A percentile compares a stretch with the other conserved stretches of the same genome.
Evolutionary conservation across 2,113 vertebrate genomes (phyloP).

Genomic region (Chionodraco myersi): DNA sequence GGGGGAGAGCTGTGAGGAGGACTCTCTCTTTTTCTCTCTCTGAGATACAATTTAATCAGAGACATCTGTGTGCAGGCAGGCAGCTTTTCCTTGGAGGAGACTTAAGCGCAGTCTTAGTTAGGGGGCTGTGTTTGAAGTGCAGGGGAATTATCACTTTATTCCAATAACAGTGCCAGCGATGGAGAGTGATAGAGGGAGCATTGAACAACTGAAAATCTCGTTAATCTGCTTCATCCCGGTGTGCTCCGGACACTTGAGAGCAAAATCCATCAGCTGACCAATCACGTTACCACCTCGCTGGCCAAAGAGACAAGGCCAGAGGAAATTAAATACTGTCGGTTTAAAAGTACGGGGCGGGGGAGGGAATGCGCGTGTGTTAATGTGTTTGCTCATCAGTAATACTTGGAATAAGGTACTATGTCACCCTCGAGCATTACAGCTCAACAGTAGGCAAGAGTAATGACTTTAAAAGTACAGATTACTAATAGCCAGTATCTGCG

Average conservation of each 20-base stretch:
- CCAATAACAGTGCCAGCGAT: constrained; percentile 87
- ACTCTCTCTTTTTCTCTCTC: constrained; percentile 77
- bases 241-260: constrained; percentile 76
- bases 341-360: constrained; percentile 35
- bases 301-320: constrained; percentile 72
- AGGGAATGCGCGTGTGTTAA: constrained; percentile 40
- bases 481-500: constrained; percentile 29
- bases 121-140: constrained; percentile 90
- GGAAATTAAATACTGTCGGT: constrained; percentile 76
- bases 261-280: constrained; percentile 83
- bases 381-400: constrained; percentile 50
- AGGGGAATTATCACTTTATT: constrained; percentile 90
- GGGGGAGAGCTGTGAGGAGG: constrained; percentile 81
- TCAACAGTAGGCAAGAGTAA: constrained; percentile 22
- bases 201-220: constrained; percentile 75
- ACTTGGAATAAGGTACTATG: constrained; percentile 24
- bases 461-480: constrained; percentile 42
- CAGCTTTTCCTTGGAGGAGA: constrained; percentile 87
- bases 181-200: constrained; percentile 69
- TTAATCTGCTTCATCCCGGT: constrained; percentile 82
- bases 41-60: constrained; percentile 98
- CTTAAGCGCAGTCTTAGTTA: constrained; percentile 89
- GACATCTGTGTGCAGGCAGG: constrained; percentile 96
- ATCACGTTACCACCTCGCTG: constrained; percentile 71
- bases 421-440: constrained; percentile 41